Base-by-base conservation (phyloP, 53 echinoderm and acorn worm genomes). In the Temnopleurus reevesii region DNA sequence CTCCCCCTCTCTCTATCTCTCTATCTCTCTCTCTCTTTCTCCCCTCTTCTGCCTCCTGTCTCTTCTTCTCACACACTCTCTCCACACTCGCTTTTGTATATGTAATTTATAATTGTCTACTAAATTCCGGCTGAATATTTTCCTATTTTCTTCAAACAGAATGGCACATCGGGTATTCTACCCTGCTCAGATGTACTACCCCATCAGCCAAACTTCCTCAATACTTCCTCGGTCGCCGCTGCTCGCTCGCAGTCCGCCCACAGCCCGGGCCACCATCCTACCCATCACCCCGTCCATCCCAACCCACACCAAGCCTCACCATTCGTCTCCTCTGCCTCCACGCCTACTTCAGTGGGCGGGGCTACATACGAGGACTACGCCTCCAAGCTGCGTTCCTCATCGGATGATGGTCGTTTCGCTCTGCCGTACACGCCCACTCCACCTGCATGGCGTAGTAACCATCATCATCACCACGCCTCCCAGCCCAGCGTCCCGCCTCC, bases 181-280 rank as follows among this genome's bases (percentile, higher is more conserved):
- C 88, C 65, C 0, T 65, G 88, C 30, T 45, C 88, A 65, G 88
- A 87, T 19, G 65, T 87, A 5, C 71, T 87, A 4, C 88, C 88
- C 4, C 88, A 87, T n/a, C 88, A 87, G 54, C 49, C 88, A 1
- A 71, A 87, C 71, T 87, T 66, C 71, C 71, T 87, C 66, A 87
- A 87, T 53, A 31, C 88, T 7, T 46, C 88, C 66, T 66, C 88
- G 31, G 88, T 53, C 13, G 88, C 88, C 12, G 88, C 88, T 30
- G 88, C 88, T n/a, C 88, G 88, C 4, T 87, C 88, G 28, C 88
- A 87, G 88, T 66, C 88, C 88, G 88, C 88, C 71, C 88, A 87
- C 36, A 87, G 88, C 24, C 88, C 88, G 0, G 88, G 71, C 13
- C 65, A 87, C 53, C 88, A 64, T 33, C 61, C 85, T 25, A 18